A percentile compares a stretch with the other conserved stretches of the same genome.
These are phyloP conservation scores for Caenorhabditis panamensis DNA, from an alignment of 2,888 invertebrate genomes.

Conservation along the genomic window DNA sequence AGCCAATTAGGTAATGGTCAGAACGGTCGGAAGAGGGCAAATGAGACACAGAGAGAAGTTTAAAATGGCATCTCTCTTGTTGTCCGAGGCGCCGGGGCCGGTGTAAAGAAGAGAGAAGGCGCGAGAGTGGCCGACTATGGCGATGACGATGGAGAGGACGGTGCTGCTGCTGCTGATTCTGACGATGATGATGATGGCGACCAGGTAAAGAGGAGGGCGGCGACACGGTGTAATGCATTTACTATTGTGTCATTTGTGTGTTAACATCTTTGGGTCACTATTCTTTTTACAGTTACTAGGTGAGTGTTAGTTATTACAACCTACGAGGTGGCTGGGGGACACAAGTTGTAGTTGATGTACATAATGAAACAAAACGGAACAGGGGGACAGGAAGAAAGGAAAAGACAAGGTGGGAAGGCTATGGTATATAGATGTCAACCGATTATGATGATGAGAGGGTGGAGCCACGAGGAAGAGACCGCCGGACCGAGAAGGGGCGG, in stretches of 20 bases:
- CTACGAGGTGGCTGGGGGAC: constrained; percentile 17
- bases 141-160: constrained; percentile 13
- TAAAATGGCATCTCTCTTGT: constrained; percentile 57
- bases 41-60: constrained; percentile 20
- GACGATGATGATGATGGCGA: constrained; percentile 12
- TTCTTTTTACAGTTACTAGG: constrained; percentile 8
- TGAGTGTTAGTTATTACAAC: constrained; percentile 37
- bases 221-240: constrained; percentile 48
- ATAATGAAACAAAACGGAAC: not conserved
- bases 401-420: too few relatives aligned
- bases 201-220: constrained; percentile 45
- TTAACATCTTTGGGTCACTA: constrained; percentile 55
- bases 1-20: constrained; percentile 51
- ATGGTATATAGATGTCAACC: constrained; percentile 27
- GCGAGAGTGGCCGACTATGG: constrained; percentile 36
- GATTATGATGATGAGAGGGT: constrained; percentile 31
- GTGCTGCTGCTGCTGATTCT: too few relatives aligned
- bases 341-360: not conserved
- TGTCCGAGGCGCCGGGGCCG: constrained; percentile 44
- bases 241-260: constrained; percentile 57
- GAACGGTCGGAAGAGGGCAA: constrained; percentile 36
- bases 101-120: constrained; percentile 20
- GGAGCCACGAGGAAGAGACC: not conserved
- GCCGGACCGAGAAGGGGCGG: constrained; percentile 17
- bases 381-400: too few relatives aligned